phyloP scores from a whole-genome alignment of 2,113 vertebrate genomes.

The Tupaia tana region DNA sequence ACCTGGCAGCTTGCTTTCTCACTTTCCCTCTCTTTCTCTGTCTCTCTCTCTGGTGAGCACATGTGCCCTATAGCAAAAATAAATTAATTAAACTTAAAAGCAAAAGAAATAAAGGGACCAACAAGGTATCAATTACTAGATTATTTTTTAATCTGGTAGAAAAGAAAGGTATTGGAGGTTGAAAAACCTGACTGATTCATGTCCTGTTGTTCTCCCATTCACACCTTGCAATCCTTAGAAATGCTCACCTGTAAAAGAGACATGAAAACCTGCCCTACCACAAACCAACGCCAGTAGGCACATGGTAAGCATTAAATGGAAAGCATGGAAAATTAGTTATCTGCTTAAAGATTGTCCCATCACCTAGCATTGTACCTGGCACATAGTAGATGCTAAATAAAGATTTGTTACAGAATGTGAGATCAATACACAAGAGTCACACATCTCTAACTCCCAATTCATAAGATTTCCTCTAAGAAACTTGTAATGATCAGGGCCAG shows the following conservation, averaged over 20 bases:
- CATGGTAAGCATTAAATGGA: neutral
- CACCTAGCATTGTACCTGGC: neutral
- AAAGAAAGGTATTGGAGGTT: neutral
- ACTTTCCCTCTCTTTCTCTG: too few relatives aligned
- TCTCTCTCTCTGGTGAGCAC: too few relatives aligned
- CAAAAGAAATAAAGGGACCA: neutral
- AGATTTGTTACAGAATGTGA: neutral
- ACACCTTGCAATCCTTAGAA: neutral
- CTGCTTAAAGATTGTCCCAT: neutral
- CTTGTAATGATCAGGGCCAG: neutral
- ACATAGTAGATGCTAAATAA: neutral
- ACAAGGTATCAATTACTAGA: neutral
- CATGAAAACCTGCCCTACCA: neutral
- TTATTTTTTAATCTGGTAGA: neutral
- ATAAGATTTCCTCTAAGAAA: constrained; percentile 3
- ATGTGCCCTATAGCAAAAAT: too few relatives aligned
- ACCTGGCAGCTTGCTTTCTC: too few relatives aligned
- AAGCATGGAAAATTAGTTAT: neutral
- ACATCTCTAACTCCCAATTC: neutral
- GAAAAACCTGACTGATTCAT: neutral
- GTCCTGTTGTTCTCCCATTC: neutral
- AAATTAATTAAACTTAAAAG: too few relatives aligned
- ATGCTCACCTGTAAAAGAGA: neutral
- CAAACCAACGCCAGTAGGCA: neutral
- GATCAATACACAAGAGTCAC: neutral